phyloP scores from a whole-genome alignment of 2,888 invertebrate species.

The Eilema depressum region DNA sequence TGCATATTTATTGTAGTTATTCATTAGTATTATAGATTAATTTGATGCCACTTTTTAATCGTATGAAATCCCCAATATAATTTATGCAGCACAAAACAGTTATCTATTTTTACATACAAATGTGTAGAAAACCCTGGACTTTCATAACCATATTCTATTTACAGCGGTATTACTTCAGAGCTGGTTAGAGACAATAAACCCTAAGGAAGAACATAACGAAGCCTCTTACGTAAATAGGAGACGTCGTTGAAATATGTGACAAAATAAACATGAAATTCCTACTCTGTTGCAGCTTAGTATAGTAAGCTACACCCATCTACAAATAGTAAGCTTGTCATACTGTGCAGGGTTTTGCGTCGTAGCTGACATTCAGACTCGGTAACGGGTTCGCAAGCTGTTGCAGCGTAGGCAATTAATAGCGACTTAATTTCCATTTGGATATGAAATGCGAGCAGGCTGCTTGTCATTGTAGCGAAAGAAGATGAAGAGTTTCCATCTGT shows the following conservation, averaged over 20 bases:
- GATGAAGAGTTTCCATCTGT: background rate
- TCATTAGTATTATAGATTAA: too few relatives aligned
- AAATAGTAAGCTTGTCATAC: conserved; percentile 16
- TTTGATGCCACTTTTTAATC: too few relatives aligned
- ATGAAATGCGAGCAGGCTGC: conserved; percentile 4
- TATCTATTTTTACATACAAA: background rate
- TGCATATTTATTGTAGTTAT: too few relatives aligned
- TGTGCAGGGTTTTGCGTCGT: conserved; percentile 24
- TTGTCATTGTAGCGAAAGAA: background rate
- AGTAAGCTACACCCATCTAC: conserved; percentile 11
- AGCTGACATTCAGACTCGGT: conserved; percentile 22
- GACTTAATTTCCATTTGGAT: conserved; percentile 29
- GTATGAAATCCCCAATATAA: too few relatives aligned
- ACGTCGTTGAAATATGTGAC: conserved; percentile 38
- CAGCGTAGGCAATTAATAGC: conserved; percentile 29
- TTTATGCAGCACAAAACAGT: background rate
- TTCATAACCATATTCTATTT: background rate
- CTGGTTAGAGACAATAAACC: conserved; percentile 37
- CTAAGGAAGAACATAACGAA: conserved; percentile 37
- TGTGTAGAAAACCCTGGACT: background rate
- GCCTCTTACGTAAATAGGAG: conserved; percentile 48
- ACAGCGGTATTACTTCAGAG: conserved; percentile 28
- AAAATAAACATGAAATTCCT: conserved; percentile 39
- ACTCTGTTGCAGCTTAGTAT: conserved; percentile 8
- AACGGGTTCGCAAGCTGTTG: conserved; percentile 32